Base-by-base conservation (phyloP, 2,888 invertebrate genomes). In the Epistrophe grossulariae region DNA sequence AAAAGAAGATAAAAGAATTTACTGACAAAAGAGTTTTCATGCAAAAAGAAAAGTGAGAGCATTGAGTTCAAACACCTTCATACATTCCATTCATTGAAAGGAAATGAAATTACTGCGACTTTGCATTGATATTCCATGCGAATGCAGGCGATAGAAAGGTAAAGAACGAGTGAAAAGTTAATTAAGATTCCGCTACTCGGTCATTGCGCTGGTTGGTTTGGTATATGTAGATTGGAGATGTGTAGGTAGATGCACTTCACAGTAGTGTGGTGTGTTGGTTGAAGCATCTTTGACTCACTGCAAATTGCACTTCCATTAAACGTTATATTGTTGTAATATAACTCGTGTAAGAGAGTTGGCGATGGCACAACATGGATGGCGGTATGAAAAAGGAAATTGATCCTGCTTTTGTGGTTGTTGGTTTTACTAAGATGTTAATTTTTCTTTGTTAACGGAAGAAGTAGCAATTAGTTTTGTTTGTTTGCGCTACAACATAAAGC, bases 91-190 rank as follows among this genome's bases (percentile, higher is more conserved):
- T 60, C 60, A 60, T 9, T 24, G 60, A 60, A 40, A 7, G 60
- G 19, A 60, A 40, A 60, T 24, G 13, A 60, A 60, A 40, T 24
- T 40, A 60, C 60, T 24, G 24, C 24, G 24, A 40, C 60, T 59
- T 59, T 60, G 40, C 60, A 40, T 60, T 60, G 40, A 17, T 60
- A 40, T 40, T 19, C 19, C 19, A 40, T 40, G 60, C 19, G 15
- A 60, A 40, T 24, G 15, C 60, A 38, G 35, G 11, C 17, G 59
- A n/a, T 2, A 17, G 11, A 38, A 59, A 60, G 60, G 60, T 60
- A 24, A 60, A 60, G 35, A 40, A 60, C 60, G 38, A 40, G 60
- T 24, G 40, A 60, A 60, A 60, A 40, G 60, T 60, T 60, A 60
- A 60, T 60, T 60, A 60, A 40, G 19, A 60, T 60, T 60, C 40